Evolutionary conservation across 2,113 vertebrate genomes (phyloP).

Genomic region (Lophius piscatorius): DNA sequence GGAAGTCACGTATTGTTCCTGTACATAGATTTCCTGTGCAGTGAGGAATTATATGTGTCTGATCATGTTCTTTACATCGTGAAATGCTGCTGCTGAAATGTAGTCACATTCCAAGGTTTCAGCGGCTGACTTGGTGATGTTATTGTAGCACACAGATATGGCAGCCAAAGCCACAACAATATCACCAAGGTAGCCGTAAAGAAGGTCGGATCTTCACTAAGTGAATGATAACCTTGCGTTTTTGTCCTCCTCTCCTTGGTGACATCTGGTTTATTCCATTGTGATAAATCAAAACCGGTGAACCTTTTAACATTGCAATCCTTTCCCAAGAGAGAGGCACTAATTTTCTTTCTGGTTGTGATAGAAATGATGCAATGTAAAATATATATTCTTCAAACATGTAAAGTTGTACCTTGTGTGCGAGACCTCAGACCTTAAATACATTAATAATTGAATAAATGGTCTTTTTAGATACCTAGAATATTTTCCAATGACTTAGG

Average conservation of each 20-base stretch:
- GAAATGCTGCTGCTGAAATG: no score
- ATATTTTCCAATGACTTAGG: no score
- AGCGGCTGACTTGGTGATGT: not conserved
- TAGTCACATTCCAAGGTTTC: not conserved
- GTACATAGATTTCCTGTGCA: not conserved
- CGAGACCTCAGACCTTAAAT: no score
- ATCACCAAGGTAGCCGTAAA: not conserved
- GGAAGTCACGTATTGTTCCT: no score
- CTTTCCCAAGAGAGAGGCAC: no score
- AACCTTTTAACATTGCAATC: no score
- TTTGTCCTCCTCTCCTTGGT: not conserved
- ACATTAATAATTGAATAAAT: not conserved
- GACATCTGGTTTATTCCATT: not conserved
- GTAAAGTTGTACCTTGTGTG: not conserved
- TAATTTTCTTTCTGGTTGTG: no score
- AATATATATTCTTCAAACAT: no score
- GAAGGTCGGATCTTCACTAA: not conserved
- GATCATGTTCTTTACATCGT: not conserved
- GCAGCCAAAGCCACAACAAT: not conserved
- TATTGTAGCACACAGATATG: not conserved
- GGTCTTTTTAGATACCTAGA: not conserved
- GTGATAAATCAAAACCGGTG: no score
- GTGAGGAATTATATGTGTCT: not conserved
- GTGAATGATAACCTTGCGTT: not conserved
- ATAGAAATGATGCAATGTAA: no score